Conservation (phyloP, 1,140 invertebrate genomes). For the Copidosoma floridanum region DNA sequence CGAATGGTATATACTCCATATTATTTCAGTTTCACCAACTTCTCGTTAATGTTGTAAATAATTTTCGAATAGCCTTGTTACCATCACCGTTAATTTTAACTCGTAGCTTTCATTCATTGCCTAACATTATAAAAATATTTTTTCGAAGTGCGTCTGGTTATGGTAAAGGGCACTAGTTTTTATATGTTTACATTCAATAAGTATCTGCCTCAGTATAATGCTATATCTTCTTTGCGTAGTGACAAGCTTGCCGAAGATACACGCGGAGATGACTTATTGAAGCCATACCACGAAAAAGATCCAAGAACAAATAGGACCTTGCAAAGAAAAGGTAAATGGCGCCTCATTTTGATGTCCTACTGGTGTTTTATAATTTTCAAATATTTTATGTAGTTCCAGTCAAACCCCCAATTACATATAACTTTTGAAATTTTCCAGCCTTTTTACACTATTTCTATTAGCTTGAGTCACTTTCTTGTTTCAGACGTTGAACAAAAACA, state of each 20-base stretch:
- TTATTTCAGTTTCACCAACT: background rate
- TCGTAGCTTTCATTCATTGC: background rate
- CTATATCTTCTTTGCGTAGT: conserved; percentile 55
- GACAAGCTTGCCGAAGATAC: conserved; percentile 51
- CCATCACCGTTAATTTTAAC: background rate
- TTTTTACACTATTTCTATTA: no score
- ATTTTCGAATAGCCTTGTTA: no score
- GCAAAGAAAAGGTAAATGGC: conserved; percentile 49
- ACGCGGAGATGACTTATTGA: conserved; percentile 47
- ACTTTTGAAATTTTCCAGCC: background rate
- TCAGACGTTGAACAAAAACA: conserved; percentile 54
- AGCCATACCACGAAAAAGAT: conserved; percentile 53
- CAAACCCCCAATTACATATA: background rate
- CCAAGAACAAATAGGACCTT: conserved; percentile 40
- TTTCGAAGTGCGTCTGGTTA: no score
- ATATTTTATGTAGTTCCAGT: no score
- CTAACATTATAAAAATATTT: background rate
- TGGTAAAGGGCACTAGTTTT: no score
- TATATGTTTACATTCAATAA: conserved; percentile 47
- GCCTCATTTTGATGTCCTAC: background rate
- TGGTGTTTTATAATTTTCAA: background rate
- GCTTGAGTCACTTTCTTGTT: background rate
- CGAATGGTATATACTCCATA: conserved; percentile 3
- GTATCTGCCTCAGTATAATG: conserved; percentile 56
- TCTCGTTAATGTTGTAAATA: background rate